A percentile compares a stretch with the other conserved stretches of the same genome.
Conservation (phyloP, 2,797 vertebrate species). For the Tenualosa thibaudeaui region DNA sequence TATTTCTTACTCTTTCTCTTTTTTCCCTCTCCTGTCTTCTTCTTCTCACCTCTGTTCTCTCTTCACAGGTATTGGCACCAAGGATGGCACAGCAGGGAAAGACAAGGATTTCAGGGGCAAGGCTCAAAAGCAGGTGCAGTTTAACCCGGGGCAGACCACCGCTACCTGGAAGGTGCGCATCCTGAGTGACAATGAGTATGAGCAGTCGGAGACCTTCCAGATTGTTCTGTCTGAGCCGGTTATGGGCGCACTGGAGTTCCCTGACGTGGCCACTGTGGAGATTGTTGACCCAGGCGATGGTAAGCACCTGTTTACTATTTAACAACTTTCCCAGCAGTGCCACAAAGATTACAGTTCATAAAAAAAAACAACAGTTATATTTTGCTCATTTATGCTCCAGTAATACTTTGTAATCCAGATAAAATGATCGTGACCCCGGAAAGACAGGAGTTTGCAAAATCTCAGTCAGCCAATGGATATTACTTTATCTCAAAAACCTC, state of each 20-base stretch:
- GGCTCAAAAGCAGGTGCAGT: slow-evolving; percentile 83
- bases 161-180: slow-evolving; percentile 79
- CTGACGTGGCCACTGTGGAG: slow-evolving; percentile 72
- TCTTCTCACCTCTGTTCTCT: background rate
- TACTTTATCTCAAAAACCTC: background rate
- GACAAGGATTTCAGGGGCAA: slow-evolving; percentile 83
- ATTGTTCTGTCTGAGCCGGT: slow-evolving; percentile 81
- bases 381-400: too few relatives aligned
- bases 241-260: slow-evolving; percentile 78
- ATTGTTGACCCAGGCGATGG: slow-evolving; percentile 83
- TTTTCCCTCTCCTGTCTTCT: slow-evolving; percentile 40
- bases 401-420: background rate
- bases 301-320: slow-evolving; percentile 53
- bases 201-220: slow-evolving; percentile 78
- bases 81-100: slow-evolving; percentile 76
- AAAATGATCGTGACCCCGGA: background rate
- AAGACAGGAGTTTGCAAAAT: background rate
- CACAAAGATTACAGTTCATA: too few relatives aligned
- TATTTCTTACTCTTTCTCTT: slow-evolving; percentile 40
- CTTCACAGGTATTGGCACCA: slow-evolving; percentile 75
- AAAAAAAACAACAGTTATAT: too few relatives aligned
- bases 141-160: slow-evolving; percentile 81
- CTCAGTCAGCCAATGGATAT: too few relatives aligned
- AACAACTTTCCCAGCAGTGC: background rate
- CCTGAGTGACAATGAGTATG: slow-evolving; percentile 72